Evolutionary conservation across 1,140 invertebrate genomes (phyloP).

Genomic region (Lucilia cuprina): DNA sequence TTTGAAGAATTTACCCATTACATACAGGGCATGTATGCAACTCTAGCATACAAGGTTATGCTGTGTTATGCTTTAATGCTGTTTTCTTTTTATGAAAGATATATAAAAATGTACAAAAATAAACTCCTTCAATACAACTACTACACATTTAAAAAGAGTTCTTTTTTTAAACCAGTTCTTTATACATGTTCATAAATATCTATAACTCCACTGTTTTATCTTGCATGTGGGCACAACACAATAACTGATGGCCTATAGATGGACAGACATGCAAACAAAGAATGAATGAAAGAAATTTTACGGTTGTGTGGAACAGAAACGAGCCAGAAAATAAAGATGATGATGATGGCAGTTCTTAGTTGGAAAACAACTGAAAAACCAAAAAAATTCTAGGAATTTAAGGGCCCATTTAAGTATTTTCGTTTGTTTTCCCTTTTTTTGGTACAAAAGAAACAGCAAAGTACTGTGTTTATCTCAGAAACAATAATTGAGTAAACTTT

Average conservation of each 20-base stretch:
- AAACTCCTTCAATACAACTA: neutral
- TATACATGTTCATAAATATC: neutral
- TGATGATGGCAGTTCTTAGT: neutral
- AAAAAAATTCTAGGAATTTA: neutral
- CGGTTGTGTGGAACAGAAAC: neutral
- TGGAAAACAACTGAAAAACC: neutral
- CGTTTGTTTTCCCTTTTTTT: neutral
- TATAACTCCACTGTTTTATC: neutral
- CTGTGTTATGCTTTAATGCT: no score
- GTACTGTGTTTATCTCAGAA: neutral
- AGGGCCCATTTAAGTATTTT: constrained; percentile 6
- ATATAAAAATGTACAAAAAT: neutral
- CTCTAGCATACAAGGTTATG: no score
- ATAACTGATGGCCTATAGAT: neutral
- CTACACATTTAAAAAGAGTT: neutral
- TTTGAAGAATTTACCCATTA: no score
- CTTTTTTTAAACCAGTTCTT: neutral
- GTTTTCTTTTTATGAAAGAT: no score
- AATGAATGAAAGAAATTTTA: constrained; percentile 9
- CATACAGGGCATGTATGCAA: no score
- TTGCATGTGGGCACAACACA: neutral
- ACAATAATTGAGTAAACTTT: neutral
- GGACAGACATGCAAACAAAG: neutral
- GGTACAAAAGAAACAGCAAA: neutral
- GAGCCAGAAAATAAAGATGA: constrained; percentile 12